phyloP scores from a whole-genome alignment of 2,797 vertebrate genomes.

The Xiphophorus birchmanni region DNA sequence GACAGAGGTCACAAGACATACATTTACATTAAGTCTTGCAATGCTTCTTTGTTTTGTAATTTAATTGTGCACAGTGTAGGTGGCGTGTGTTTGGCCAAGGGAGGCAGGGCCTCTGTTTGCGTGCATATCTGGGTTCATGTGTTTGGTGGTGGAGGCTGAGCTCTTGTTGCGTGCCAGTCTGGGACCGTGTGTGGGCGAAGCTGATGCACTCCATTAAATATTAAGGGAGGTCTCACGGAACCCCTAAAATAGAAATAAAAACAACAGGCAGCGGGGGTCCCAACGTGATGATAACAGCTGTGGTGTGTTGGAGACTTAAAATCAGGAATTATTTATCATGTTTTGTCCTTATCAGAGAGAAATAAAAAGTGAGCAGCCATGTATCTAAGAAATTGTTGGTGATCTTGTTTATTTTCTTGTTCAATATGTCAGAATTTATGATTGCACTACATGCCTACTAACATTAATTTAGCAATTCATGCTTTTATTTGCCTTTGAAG shows the following conservation, averaged over 20 bases:
- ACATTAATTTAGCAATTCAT: background rate
- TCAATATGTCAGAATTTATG: slow-evolving; percentile 18
- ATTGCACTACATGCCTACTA: background rate
- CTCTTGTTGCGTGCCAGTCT: slow-evolving; percentile 78
- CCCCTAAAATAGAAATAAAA: slow-evolving; percentile 79
- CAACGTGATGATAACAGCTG: slow-evolving; percentile 41
- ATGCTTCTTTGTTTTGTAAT: slow-evolving; percentile 68
- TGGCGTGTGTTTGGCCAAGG: slow-evolving; percentile 68
- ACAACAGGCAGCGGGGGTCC: slow-evolving; percentile 57
- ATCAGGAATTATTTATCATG: background rate
- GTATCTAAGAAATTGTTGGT: background rate
- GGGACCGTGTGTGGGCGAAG: slow-evolving; percentile 80
- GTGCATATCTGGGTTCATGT: slow-evolving; percentile 76
- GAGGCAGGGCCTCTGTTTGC: slow-evolving; percentile 75
- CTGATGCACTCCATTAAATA: slow-evolving; percentile 84
- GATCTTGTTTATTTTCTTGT: background rate
- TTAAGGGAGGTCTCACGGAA: slow-evolving; percentile 77
- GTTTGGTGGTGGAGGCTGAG: slow-evolving; percentile 71
- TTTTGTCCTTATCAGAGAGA: slow-evolving; percentile 9
- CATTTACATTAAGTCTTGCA: slow-evolving; percentile 64
- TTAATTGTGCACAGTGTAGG: slow-evolving; percentile 74
- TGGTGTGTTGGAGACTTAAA: slow-evolving; percentile 26
- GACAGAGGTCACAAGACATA: slow-evolving; percentile 27
- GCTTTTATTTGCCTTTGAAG: background rate
- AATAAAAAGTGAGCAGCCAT: background rate